These are phyloP conservation scores for Spicauda simplicius DNA, from an alignment of 2,888 invertebrate species.

Conservation along the genomic window DNA sequence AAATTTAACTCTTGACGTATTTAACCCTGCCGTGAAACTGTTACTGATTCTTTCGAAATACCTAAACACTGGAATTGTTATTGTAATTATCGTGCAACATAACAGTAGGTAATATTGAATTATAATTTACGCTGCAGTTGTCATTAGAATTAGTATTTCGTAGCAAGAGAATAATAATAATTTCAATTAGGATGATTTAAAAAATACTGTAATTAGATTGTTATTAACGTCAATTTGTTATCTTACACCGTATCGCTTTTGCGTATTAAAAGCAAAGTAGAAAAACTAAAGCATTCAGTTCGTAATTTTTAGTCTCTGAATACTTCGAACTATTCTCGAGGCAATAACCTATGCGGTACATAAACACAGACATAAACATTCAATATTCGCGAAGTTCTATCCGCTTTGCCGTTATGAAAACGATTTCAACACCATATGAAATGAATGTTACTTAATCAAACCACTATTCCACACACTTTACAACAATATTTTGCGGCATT, in stretches of 20 bases:
- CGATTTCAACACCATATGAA: not conserved
- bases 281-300: not conserved
- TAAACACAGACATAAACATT: conserved; percentile 32
- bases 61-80: conserved; percentile 52
- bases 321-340: conserved; percentile 20
- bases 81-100: not conserved
- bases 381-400: conserved; percentile 15
- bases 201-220: no score
- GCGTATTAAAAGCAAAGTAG: not conserved
- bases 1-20: conserved; percentile 82
- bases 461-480: not conserved
- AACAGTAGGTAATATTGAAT: not conserved
- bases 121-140: not conserved
- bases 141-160: no score
- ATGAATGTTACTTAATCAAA: not conserved
- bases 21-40: conserved; percentile 51
- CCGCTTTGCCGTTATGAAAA: not conserved
- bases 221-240: not conserved
- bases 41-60: conserved; percentile 50
- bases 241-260: not conserved
- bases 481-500: no score
- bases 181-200: no score
- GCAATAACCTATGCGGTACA: conserved; percentile 24
- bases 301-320: not conserved
- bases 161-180: no score